Base-by-base conservation (phyloP, 2,888 invertebrate species). In the Koerneria pararmatus region DNA sequence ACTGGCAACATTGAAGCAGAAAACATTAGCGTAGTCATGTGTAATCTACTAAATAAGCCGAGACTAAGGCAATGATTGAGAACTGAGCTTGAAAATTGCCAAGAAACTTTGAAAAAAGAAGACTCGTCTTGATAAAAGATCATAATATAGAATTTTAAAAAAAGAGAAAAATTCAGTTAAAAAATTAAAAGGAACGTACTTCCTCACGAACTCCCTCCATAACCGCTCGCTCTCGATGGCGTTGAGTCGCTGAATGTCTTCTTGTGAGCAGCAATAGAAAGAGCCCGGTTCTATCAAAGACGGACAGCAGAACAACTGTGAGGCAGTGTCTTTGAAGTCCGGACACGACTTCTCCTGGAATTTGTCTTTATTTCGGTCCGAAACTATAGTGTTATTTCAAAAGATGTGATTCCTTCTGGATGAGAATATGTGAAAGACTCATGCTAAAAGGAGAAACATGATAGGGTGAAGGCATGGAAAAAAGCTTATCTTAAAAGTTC, bases 201-300 rank as follows among this genome's bases (percentile, higher is more conserved):
- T 41, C 11, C 11, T 15, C 11, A 41, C 11, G 46, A 41, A 41
- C n/a, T 41, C 46, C 46, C 46, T 41, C 46, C 46, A 41, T n/a
- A 41, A 11, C n/a, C 46, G 46, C n/a, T n/a, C 11, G 11, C 46
- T 15, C 24, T 24, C n/a, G 19, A 19, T 24, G 8, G 19, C n/a
- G 11, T 53, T 24, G 53, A 53, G 53, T 24, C 22, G 8, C 8
- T 53, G 8, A 24, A 53, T 8, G n/a, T 24, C n/a, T 24, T 15
- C 53, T 24, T 53, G 53, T 11, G 8, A 11, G 53, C 53, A 53
- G 53, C 53, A 53, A 24, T n/a, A 53, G 53, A 53, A 53, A 22
- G 53, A n/a, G 11, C 53, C 53, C 8, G 53, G 53, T 24, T 53
- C 53, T 15, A 53, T 22, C n/a, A 24, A 11, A 11, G 53, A 53